phyloP scores from a whole-genome alignment of 1,140 invertebrate genomes.

The Cotesia vestalis region DNA sequence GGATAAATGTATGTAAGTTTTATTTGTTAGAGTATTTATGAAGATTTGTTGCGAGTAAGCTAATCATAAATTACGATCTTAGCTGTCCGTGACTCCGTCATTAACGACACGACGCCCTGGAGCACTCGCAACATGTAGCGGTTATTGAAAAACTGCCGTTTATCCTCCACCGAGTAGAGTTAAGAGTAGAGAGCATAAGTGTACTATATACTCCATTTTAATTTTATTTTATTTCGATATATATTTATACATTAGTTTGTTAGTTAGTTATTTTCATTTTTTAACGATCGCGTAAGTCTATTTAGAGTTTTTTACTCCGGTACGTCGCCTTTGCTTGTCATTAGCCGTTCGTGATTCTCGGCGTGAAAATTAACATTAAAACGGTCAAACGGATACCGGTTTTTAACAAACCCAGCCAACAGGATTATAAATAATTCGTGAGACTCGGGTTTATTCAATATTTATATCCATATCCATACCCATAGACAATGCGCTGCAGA shows the following conservation, averaged over 20 bases:
- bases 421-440: constrained; percentile 17
- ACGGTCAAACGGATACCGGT: constrained; percentile 24
- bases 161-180: constrained; percentile 5
- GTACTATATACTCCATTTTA: neutral
- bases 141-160: constrained; percentile 35
- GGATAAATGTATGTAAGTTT: constrained; percentile 1
- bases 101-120: constrained; percentile 27
- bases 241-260: too few species aligned
- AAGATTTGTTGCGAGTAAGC: constrained; percentile 12
- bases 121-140: constrained; percentile 28
- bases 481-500: neutral
- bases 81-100: constrained; percentile 23
- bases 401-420: constrained; percentile 12
- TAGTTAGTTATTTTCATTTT: too few species aligned
- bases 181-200: neutral
- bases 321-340: too few species aligned
- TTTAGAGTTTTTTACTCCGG: too few species aligned
- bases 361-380: constrained; percentile 32
- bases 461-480: neutral
- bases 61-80: constrained; percentile 32
- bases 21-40: constrained; percentile 11
- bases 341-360: constrained; percentile 14
- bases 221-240: too few species aligned
- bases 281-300: too few species aligned
- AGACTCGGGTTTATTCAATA: too few species aligned